These are phyloP conservation scores for Phortica magna DNA, from an alignment of 2,888 invertebrate species.

Conservation along the genomic window DNA sequence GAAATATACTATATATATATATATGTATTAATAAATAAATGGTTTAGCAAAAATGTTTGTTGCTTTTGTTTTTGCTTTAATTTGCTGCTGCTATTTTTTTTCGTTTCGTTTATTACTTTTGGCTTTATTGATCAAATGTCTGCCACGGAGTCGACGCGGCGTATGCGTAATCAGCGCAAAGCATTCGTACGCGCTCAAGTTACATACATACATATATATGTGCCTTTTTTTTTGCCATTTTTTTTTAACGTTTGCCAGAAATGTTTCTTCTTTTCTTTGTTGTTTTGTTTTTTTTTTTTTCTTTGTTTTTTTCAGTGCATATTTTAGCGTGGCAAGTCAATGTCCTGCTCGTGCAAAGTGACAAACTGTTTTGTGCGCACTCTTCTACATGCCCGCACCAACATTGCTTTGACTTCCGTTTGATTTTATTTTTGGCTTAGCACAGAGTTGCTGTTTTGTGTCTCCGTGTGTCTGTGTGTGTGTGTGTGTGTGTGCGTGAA, in stretches of 20 bases:
- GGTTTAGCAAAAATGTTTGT: too few species aligned
- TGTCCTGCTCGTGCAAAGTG: slow-evolving; percentile 55
- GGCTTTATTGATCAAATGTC: too few species aligned
- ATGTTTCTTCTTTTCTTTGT: background rate
- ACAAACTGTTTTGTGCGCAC: slow-evolving; percentile 45
- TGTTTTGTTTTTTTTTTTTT: too few species aligned
- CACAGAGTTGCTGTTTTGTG: slow-evolving; percentile 31
- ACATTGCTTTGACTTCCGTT: slow-evolving; percentile 48
- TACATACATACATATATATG: too few species aligned
- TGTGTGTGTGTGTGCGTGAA: slow-evolving; percentile 7
- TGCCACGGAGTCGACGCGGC: too few species aligned
- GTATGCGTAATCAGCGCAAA: too few species aligned
- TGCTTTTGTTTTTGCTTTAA: too few species aligned
- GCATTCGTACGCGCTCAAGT: too few species aligned
- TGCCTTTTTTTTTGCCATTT: background rate
- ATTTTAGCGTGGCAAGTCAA: slow-evolving; percentile 48
- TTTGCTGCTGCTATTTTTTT: too few species aligned
- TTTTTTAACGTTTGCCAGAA: background rate
- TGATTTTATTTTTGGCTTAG: slow-evolving; percentile 44
- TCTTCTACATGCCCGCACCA: background rate
- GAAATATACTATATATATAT: too few species aligned
- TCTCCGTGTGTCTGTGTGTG: background rate
- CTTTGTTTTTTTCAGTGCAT: background rate
- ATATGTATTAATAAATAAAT: too few species aligned
- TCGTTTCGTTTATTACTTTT: too few species aligned